Evolutionary conservation across 2,888 invertebrate species (phyloP), one percentile per base, ranked within the genome.

Genomic region (Steinernema scapterisci): DNA sequence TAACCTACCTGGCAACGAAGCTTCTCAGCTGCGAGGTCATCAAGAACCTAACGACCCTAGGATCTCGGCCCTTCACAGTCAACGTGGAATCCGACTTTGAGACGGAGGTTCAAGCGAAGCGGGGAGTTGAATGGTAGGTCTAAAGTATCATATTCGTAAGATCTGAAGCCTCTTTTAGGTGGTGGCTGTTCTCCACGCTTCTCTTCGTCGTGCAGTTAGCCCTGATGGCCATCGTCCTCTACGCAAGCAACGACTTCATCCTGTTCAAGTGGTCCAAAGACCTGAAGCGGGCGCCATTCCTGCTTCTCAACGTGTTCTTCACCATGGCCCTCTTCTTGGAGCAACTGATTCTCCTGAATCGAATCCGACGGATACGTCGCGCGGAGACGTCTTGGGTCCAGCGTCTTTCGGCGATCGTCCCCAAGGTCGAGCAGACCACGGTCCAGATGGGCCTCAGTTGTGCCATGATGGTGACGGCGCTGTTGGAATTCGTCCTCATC

Each of bases 91-190:
- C 54, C 21, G 25, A 54, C 7, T 6, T 54, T 21, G 54, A 54
- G 6, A 54, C 54, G 25, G 25, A 54, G 25, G 11, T 54, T 13
- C 54, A 54, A 23, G 54, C 54, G 54, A 54, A 54, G 54, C 54
- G 54, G 6, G 25, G 25, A 13, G 23, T 23, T 27, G 54, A 54
- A 21, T 54, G 54, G 54, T n/a, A n/a, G n/a, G n/a, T n/a, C n/a
- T n/a, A n/a, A n/a, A n/a, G n/a, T n/a, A n/a, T n/a, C n/a, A n/a
- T n/a, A n/a, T n/a, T n/a, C n/a, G n/a, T n/a, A n/a, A n/a, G n/a
- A n/a, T n/a, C n/a, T n/a, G n/a, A n/a, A n/a, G n/a, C n/a, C n/a
- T n/a, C n/a, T n/a, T n/a, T n/a, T n/a, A n/a, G n/a, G n/a, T 54
- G 54, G 54, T 54, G 54, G 54, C 54, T 54, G 13, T 21, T 54